Percentiles rank a stretch among this genome's conserved stretches.
phyloP scores from a whole-genome alignment of 2,113 vertebrate genomes.

The Panthera tigris region DNA sequence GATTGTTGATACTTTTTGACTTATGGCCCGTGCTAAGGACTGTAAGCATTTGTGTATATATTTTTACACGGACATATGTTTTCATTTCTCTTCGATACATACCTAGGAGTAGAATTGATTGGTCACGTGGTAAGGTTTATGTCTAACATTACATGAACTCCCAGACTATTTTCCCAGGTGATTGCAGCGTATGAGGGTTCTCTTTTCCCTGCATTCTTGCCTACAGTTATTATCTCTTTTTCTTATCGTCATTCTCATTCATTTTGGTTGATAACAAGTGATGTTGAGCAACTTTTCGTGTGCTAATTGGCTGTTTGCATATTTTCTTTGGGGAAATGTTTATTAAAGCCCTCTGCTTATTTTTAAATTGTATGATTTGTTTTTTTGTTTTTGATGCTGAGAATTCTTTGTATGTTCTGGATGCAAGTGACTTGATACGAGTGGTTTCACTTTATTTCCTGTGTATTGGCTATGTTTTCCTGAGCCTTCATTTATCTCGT shows the following conservation, averaged over 20 bases:
- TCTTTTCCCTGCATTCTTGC: neutral
- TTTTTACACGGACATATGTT: neutral
- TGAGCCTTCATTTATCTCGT: neutral
- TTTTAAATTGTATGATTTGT: neutral
- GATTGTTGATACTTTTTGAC: neutral
- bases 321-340: neutral
- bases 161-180: neutral
- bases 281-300: neutral
- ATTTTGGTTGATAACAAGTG: neutral
- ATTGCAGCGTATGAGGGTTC: rapidly evolving
- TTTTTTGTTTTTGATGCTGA: neutral
- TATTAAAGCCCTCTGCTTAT: neutral
- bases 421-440: neutral
- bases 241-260: neutral
- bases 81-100: neutral
- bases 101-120: neutral
- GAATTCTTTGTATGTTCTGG: neutral
- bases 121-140: neutral
- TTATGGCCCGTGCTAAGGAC: neutral
- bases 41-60: rapidly evolving
- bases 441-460: neutral
- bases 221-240: neutral
- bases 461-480: neutral
- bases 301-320: neutral
- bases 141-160: neutral